Conservation (phyloP, 2,888 invertebrate species). For the Lithophane ornitopus region DNA sequence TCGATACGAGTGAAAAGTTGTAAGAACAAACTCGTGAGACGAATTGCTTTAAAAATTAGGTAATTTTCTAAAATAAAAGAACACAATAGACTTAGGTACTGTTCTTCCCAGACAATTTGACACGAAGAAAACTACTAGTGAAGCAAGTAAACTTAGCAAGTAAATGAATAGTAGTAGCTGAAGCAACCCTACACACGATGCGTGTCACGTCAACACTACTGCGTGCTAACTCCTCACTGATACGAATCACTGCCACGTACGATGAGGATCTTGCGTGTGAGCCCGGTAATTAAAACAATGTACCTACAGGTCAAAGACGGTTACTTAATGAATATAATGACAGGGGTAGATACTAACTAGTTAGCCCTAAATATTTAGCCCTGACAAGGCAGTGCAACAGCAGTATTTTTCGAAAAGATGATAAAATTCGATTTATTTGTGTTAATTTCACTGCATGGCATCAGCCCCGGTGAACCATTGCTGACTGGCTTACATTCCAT, state of each 20-base stretch:
- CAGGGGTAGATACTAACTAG: too few species aligned
- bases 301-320: constrained; percentile 1
- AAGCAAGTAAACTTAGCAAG: background rate
- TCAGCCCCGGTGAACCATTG: background rate
- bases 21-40: too few species aligned
- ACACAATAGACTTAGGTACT: background rate
- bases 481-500: too few species aligned
- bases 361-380: background rate
- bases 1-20: background rate
- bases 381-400: background rate
- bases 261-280: constrained; percentile 4
- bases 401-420: background rate
- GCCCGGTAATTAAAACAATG: constrained; percentile 26
- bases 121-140: too few species aligned
- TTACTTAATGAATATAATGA: constrained; percentile 1
- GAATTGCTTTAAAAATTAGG: background rate
- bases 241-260: constrained; percentile 36
- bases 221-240: constrained; percentile 23
- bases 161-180: background rate
- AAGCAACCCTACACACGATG: constrained; percentile 21
- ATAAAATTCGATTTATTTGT: background rate
- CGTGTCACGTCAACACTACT: constrained; percentile 15
- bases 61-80: background rate
- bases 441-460: background rate
- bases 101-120: too few species aligned